phyloP scores from a whole-genome alignment of 2,797 vertebrate genomes.

The Hippoglossus hippoglossus region DNA sequence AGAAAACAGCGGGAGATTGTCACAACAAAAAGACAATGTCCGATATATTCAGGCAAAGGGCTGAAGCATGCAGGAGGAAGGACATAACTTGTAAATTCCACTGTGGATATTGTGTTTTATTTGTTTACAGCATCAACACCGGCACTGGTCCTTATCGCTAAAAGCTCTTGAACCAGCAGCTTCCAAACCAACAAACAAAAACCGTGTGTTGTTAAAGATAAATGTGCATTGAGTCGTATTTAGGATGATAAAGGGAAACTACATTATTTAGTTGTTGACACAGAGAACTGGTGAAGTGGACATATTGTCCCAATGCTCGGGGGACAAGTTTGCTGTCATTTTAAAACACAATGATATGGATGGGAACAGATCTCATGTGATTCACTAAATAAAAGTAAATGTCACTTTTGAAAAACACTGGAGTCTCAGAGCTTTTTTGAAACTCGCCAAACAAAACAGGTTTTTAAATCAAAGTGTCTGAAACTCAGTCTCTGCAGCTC shows the following conservation, averaged over 20 bases:
- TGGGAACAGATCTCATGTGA: not conserved
- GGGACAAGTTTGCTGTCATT: not conserved
- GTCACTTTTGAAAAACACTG: not conserved
- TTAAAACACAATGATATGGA: not conserved
- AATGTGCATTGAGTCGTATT: constrained; percentile 10
- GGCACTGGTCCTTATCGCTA: too few species aligned
- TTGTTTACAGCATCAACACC: too few species aligned
- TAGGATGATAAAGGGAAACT: constrained; percentile 8
- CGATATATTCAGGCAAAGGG: too few species aligned
- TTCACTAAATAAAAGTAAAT: constrained; percentile 6
- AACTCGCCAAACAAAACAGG: constrained; percentile 1
- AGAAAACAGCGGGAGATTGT: too few species aligned
- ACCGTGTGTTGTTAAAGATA: not conserved
- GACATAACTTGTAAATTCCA: too few species aligned
- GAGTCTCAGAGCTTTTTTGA: constrained; percentile 10
- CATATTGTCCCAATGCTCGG: constrained; percentile 1
- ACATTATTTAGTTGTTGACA: constrained; percentile 12
- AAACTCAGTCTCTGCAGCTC: constrained; percentile 9
- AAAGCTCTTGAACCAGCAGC: too few species aligned
- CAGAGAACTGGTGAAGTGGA: not conserved
- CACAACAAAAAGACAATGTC: too few species aligned
- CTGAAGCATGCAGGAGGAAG: too few species aligned
- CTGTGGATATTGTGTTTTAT: too few species aligned
- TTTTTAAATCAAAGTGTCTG: constrained; percentile 27
- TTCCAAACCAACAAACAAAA: too few species aligned